Conservation (phyloP, 2,888 invertebrate genomes). For the Chymomyza caudatula region DNA sequence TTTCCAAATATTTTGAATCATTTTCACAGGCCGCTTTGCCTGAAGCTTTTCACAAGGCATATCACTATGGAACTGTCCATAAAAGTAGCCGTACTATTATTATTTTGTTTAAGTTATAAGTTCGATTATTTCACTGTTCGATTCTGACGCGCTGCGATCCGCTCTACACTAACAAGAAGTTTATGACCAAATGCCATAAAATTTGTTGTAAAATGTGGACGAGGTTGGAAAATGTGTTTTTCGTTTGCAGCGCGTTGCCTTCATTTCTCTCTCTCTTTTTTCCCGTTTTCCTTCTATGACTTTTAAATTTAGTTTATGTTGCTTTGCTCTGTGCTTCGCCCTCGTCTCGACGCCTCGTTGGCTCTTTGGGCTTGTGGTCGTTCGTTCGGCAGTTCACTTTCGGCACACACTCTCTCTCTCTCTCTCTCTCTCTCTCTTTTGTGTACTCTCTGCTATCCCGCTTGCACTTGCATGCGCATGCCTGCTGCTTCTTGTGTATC, state of each 20-base stretch:
- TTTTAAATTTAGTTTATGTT: not conserved
- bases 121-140: constrained; percentile 12
- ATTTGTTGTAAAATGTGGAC: constrained; percentile 77
- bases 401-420: constrained; percentile 28
- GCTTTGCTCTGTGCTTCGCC: not conserved
- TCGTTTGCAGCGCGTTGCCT: constrained; percentile 50
- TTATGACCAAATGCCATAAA: constrained; percentile 79
- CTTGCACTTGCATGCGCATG: constrained; percentile 35
- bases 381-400: constrained; percentile 36
- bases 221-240: constrained; percentile 69
- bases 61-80: not conserved
- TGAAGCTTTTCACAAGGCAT: not conserved
- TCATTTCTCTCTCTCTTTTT: constrained; percentile 11
- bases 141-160: constrained; percentile 71
- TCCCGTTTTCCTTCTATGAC: not conserved
- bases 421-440: constrained; percentile 22
- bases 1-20: not conserved
- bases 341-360: constrained; percentile 18
- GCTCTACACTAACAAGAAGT: constrained; percentile 77
- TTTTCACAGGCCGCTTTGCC: not conserved
- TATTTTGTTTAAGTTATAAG: constrained; percentile 18
- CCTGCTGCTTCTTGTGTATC: constrained; percentile 16
- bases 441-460: constrained; percentile 21
- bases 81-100: not conserved
- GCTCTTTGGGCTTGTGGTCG: constrained; percentile 39